Evolutionary conservation across 2,888 invertebrate species (phyloP), one percentile per base, ranked within the genome.

Genomic region (Pycnomerus fuliginosus): DNA sequence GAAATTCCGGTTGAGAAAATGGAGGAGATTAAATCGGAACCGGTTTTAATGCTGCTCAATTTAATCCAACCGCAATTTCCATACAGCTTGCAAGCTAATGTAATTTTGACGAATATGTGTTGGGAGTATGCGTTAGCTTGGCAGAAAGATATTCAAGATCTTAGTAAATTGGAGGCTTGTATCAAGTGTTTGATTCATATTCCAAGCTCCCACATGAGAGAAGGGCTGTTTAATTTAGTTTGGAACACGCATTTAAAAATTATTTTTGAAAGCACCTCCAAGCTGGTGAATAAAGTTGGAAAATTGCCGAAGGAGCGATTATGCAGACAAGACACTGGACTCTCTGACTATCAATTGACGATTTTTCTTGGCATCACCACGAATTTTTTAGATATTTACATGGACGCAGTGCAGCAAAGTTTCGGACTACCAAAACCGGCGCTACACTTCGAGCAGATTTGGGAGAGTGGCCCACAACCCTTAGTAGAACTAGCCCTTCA

Each of bases 71-170:
- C 79, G 28, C 87, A 90, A 62, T 95, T 95, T 67, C 95, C 95
- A 0, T 83, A 89, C 55, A 94, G 93, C 68, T 76, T 93, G 37
- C 82, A 85, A 40, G 80, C 86, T 1, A 85, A 88, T 60, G 82
- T 86, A 23, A 74, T 96, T 24, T 75, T 94, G 32, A 83, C 88
- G 8, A 91, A 94, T 67, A 85, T 94, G 79, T 83, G 86, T 53
- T 95, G 95, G 95, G 94, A 95, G 69, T 92, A 89, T 67, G 84
- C 90, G 37, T 80, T 88, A 53, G 80, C 82, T 35, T 96, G 95
- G 94, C 87, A 89, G 64, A 89, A 86, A 68, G 81, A 86, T 53
- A 77, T 84, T 47, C 76, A 82, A 28, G 76, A 79, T 50, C 74
- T 86, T 3, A 74, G 79, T 8, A 76, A 82, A 56, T 75, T 95